Evolutionary conservation across 2,888 invertebrate genomes (phyloP).

Genomic region (Cheilosia grossa): DNA sequence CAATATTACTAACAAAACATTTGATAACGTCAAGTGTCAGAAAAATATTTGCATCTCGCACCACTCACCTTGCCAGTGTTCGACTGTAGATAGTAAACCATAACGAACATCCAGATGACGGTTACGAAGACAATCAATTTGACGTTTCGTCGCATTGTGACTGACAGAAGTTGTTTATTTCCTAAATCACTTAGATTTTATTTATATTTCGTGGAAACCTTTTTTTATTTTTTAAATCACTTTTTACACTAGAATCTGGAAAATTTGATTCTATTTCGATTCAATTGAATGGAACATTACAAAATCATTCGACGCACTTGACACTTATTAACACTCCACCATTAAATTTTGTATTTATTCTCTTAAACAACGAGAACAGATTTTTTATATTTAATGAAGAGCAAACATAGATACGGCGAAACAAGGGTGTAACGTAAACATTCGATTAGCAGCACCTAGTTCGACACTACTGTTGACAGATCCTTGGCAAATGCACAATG

Average conservation of each 20-base stretch:
- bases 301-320: background rate
- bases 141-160: constrained; percentile 82
- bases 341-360: constrained; percentile 14
- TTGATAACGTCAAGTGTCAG: background rate
- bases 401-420: constrained; percentile 51
- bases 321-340: constrained; percentile 24
- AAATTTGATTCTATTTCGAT: background rate
- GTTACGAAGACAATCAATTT: constrained; percentile 82
- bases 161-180: constrained; percentile 33
- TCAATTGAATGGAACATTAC: background rate
- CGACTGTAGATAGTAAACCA: constrained; percentile 83
- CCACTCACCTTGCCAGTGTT: constrained; percentile 82
- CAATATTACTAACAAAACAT: too few relatives aligned
- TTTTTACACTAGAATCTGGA: background rate
- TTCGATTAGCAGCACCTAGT: constrained; percentile 14
- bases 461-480: constrained; percentile 4
- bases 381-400: constrained; percentile 24
- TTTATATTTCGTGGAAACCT: background rate
- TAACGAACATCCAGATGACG: constrained; percentile 83
- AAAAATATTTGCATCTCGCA: background rate
- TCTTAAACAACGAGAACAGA: background rate
- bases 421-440: constrained; percentile 18
- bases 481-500: background rate
- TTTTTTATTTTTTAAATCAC: constrained; percentile 7
- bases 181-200: constrained; percentile 6